Conservation (phyloP, 2,888 invertebrate genomes). For the Leucoptera coffeella region DNA sequence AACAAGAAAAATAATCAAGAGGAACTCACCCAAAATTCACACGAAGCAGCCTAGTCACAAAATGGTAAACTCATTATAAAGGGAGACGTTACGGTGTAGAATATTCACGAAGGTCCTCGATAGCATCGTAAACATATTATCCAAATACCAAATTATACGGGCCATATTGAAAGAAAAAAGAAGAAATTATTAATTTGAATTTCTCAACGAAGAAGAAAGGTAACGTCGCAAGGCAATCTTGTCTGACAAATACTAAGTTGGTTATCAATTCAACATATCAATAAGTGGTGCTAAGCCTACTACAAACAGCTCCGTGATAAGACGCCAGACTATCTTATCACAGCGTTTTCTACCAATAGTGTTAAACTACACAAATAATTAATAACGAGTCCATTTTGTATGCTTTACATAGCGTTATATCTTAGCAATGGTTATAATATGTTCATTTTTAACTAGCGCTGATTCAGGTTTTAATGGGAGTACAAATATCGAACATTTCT, state of each 20-base stretch:
- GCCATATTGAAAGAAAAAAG: constrained; percentile 21
- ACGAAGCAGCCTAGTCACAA: too few relatives aligned
- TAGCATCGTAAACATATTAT: constrained; percentile 28
- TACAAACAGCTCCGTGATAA: constrained; percentile 4
- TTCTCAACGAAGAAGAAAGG: neutral
- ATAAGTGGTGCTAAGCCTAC: constrained; percentile 25
- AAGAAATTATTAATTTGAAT: constrained; percentile 7
- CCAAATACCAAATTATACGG: constrained; percentile 19
- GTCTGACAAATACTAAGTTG: constrained; percentile 19
- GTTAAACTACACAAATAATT: neutral
- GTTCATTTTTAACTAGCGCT: too few relatives aligned
- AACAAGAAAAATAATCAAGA: constrained; percentile 10
- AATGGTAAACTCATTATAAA: too few relatives aligned
- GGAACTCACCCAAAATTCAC: constrained; percentile 22
- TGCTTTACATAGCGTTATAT: too few relatives aligned
- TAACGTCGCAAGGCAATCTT: constrained; percentile 12
- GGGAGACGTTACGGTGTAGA: too few relatives aligned
- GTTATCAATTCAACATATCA: constrained; percentile 37
- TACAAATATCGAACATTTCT: too few relatives aligned
- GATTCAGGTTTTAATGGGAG: too few relatives aligned
- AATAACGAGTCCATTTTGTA: too few relatives aligned
- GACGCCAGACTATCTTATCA: constrained; percentile 4
- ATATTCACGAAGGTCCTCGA: too few relatives aligned
- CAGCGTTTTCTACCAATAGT: constrained; percentile 2
- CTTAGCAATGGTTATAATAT: too few relatives aligned